phyloP scores from a whole-genome alignment of 2,888 invertebrate species.

The Halictus ligatus region DNA sequence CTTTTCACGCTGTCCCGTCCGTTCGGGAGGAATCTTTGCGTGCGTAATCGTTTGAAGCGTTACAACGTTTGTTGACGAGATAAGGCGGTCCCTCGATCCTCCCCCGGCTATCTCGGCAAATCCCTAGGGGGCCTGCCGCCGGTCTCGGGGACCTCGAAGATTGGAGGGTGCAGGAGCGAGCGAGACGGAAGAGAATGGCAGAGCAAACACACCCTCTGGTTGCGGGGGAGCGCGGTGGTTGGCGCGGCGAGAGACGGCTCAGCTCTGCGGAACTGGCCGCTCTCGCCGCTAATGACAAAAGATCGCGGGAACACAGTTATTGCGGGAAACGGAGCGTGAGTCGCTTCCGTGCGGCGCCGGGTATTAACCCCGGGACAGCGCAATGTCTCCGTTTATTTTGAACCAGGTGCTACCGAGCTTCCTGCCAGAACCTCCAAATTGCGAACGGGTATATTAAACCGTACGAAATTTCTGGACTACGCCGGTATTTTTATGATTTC shows the following conservation, averaged over 20 bases:
- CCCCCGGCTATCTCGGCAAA: not conserved
- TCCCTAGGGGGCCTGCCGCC: not conserved
- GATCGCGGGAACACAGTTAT: slow-evolving; percentile 8
- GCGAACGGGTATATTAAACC: not conserved
- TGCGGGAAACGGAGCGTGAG: not conserved
- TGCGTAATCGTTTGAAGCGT: slow-evolving; percentile 18
- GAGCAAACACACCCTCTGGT: not conserved
- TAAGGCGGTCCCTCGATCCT: slow-evolving; percentile 5
- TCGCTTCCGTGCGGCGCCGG: slow-evolving; percentile 4
- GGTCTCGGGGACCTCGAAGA: not conserved
- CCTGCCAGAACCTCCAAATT: not conserved
- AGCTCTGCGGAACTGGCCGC: not conserved
- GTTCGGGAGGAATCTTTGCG: not conserved
- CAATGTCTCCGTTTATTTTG: slow-evolving; percentile 6
- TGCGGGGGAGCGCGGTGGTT: not conserved
- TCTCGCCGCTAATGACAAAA: not conserved
- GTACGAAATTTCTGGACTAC: not conserved
- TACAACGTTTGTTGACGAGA: slow-evolving; percentile 3
- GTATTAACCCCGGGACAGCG: not conserved
- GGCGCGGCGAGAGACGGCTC: not conserved
- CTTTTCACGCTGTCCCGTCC: slow-evolving; percentile 1
- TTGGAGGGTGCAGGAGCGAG: not conserved
- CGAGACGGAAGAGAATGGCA: not conserved
- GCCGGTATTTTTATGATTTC: not conserved
- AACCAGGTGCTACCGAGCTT: not conserved